A percentile compares a stretch with the other conserved stretches of the same genome.
phyloP scores from a whole-genome alignment of 2,888 invertebrate species.

The Hypena proboscidalis region DNA sequence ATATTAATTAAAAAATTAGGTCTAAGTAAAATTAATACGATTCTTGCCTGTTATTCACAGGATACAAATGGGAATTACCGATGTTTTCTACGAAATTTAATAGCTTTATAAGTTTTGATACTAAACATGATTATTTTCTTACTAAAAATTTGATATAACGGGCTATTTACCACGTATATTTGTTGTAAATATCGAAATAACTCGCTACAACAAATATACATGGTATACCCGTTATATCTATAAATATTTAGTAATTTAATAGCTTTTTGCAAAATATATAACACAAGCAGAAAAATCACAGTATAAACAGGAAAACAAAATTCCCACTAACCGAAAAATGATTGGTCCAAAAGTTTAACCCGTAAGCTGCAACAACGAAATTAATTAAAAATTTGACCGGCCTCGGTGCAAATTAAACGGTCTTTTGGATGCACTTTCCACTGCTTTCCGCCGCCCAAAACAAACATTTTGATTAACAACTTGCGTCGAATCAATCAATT shows the following conservation, averaged over 20 bases:
- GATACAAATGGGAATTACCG: too few species aligned
- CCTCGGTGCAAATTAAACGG: slow-evolving; percentile 56
- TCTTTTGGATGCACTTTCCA: slow-evolving; percentile 57
- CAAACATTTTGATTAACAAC: slow-evolving; percentile 63
- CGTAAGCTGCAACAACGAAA: slow-evolving; percentile 34
- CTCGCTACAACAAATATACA: neutral
- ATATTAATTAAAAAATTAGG: too few species aligned
- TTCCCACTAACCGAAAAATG: neutral
- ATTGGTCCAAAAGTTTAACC: slow-evolving; percentile 19
- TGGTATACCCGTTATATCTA: too few species aligned
- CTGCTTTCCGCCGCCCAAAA: slow-evolving; percentile 46
- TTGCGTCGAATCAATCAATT: slow-evolving; percentile 64
- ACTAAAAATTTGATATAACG: neutral
- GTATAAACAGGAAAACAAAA: neutral
- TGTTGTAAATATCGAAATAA: neutral
- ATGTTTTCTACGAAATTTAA: too few species aligned
- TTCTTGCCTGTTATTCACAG: too few species aligned
- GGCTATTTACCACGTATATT: too few species aligned
- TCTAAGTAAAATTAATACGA: too few species aligned
- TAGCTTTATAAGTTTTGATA: too few species aligned
- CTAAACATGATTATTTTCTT: too few species aligned
- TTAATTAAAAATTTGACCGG: slow-evolving; percentile 56
- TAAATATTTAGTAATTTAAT: too few species aligned
- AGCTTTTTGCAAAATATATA: too few species aligned
- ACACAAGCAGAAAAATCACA: too few species aligned